Evolutionary conservation across 2,797 vertebrate genomes (phyloP).

Genomic region (Anniella stebbinsi): DNA sequence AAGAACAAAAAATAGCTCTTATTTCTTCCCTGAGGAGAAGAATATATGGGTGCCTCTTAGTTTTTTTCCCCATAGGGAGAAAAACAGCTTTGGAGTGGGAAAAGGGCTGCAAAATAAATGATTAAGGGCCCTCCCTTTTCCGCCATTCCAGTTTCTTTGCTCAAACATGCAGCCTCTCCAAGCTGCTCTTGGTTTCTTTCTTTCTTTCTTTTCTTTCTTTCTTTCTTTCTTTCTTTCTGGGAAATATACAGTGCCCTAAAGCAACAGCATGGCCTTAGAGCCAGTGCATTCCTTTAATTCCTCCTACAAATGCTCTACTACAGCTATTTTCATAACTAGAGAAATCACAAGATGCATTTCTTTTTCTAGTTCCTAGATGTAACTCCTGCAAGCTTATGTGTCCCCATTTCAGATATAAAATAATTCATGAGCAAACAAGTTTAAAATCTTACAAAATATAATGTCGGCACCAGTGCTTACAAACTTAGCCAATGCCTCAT

Average conservation of each 20-base stretch:
- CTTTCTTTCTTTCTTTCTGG: not conserved
- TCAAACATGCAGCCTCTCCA: not conserved
- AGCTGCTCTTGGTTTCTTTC: not conserved
- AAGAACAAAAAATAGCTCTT: not conserved
- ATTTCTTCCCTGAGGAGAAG: not conserved
- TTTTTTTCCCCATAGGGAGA: not conserved
- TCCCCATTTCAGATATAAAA: not conserved
- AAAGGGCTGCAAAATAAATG: not conserved
- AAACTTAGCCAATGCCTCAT: not conserved
- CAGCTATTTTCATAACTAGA: not conserved
- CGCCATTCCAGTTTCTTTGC: not conserved
- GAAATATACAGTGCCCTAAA: not conserved
- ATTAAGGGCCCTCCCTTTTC: not conserved
- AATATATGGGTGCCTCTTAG: not conserved
- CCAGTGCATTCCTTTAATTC: too few relatives aligned
- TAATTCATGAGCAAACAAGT: not conserved
- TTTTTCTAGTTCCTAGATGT: not conserved
- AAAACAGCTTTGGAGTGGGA: not conserved
- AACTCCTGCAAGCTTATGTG: not conserved
- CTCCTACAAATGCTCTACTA: not conserved
- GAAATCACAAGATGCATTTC: not conserved
- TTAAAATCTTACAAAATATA: not conserved
- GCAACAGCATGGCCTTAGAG: not conserved
- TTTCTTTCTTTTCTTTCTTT: not conserved
- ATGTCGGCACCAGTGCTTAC: not conserved